These are phyloP conservation scores for Pristionchus japonicus DNA, from an alignment of 2,888 invertebrate species.

Conservation along the genomic window DNA sequence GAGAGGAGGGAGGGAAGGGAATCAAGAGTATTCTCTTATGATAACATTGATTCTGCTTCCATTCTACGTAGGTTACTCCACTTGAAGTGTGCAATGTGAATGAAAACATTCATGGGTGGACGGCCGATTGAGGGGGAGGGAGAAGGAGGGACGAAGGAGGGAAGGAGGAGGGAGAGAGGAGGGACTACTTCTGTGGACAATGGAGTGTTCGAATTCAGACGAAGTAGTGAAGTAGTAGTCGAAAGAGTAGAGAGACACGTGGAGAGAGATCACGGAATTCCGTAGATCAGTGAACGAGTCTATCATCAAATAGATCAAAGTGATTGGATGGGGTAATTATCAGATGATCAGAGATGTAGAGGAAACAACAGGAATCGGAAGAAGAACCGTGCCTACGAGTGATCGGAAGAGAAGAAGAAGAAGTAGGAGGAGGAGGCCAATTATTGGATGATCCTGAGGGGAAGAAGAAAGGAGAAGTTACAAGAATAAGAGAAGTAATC, in stretches of 20 bases:
- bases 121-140: neutral
- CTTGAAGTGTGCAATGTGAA: neutral
- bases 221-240: neutral
- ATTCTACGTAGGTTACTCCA: neutral
- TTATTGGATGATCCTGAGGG: slow-evolving; percentile 17
- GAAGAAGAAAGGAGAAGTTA: neutral
- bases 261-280: neutral
- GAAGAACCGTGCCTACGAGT: neutral
- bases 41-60: neutral
- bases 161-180: neutral
- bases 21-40: no score
- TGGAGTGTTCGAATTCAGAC: neutral
- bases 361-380: neutral
- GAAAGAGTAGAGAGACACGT: neutral
- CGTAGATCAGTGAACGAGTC: neutral
- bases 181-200: slow-evolving; percentile 11
- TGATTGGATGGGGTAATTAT: neutral
- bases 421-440: neutral
- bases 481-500: neutral
- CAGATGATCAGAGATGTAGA: neutral
- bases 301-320: neutral
- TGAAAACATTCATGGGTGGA: neutral
- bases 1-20: neutral
- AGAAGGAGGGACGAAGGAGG: neutral
- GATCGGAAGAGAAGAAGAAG: neutral